Conservation (phyloP, 1,140 invertebrate genomes). For the Cherax quadricarinatus region DNA sequence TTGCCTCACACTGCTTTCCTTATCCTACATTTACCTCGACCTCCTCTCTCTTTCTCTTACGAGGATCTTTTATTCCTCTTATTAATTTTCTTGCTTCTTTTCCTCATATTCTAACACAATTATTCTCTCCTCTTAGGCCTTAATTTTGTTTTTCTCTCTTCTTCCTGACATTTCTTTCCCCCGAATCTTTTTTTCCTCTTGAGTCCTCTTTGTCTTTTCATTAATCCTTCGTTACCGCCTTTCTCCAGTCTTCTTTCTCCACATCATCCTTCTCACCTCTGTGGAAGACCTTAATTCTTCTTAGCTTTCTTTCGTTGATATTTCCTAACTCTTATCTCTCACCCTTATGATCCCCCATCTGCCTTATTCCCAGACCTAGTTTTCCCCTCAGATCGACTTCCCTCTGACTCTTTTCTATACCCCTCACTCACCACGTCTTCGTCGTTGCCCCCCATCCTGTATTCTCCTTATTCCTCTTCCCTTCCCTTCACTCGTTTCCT, state of each 20-base stretch:
- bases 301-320: not conserved
- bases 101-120: too few species aligned
- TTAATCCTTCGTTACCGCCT: not conserved
- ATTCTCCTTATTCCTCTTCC: not conserved
- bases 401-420: not conserved
- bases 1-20: not conserved
- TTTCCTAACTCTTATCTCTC: not conserved
- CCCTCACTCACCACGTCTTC: not conserved
- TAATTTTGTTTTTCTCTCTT: too few species aligned
- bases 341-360: too few species aligned
- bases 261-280: not conserved
- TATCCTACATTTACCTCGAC: not conserved
- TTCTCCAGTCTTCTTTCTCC: not conserved
- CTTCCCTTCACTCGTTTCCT: not conserved
- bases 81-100: too few species aligned
- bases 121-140: too few species aligned
- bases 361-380: not conserved
- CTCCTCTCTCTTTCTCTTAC: too few species aligned
- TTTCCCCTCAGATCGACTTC: not conserved
- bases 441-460: not conserved
- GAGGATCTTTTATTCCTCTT: too few species aligned
- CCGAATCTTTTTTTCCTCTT: too few species aligned
- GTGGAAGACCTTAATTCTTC: too few species aligned
- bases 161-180: too few species aligned
- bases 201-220: too few species aligned